Evolutionary conservation across 2,797 vertebrate species (phyloP).

Genomic region (Mormyrus hasselquistii): DNA sequence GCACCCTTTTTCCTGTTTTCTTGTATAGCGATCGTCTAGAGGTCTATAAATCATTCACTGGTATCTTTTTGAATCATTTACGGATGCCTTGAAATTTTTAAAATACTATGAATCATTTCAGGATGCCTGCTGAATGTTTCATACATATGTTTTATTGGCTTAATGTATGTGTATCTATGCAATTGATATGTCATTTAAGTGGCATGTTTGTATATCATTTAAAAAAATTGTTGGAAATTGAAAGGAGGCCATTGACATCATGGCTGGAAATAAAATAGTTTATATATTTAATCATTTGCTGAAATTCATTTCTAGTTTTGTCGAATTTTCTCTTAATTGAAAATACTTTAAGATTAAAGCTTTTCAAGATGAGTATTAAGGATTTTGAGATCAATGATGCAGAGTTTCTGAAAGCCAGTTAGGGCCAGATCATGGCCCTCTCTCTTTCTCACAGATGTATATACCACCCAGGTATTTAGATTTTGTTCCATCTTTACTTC

Average conservation of each 20-base stretch:
- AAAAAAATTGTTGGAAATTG: background rate
- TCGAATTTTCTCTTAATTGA: background rate
- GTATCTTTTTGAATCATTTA: background rate
- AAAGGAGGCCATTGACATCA: background rate
- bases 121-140: background rate
- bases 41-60: background rate
- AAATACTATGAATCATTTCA: background rate
- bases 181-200: background rate
- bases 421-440: background rate
- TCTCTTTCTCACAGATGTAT: background rate
- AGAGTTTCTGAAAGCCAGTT: background rate
- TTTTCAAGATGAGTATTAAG: background rate
- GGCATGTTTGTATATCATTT: background rate
- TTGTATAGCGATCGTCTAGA: background rate
- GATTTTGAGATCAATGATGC: background rate
- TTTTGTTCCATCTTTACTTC: background rate
- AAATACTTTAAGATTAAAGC: background rate
- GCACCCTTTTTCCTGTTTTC: background rate
- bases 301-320: background rate
- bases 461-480: background rate
- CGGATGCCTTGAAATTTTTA: background rate
- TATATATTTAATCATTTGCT: background rate
- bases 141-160: background rate
- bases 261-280: background rate
- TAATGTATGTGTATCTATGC: background rate